Evolutionary conservation across 2,113 vertebrate species (phyloP), one percentile per base, ranked within the genome.

Genomic region (Gulo gulo): DNA sequence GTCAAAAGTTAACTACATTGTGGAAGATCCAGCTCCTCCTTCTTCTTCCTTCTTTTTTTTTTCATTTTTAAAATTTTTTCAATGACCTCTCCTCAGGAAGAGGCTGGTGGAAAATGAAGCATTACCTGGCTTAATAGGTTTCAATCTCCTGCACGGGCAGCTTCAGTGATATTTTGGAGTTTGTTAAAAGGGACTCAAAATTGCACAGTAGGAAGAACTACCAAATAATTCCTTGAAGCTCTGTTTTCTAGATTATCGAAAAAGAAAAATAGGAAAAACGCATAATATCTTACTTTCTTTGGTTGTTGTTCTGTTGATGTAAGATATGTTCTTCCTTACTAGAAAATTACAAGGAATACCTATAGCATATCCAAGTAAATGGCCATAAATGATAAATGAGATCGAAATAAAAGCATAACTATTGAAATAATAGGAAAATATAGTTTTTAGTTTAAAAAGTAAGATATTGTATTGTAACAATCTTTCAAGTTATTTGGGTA

Each of bases 21-120:
- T 24, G n/a, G 24, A 91, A 96, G 96, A 7, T 67, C 2, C 9
- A 85, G 21, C 24, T 82, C 42, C 14, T 91, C 6, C 4, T 45
- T 50, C 14, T 91, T 8, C 4, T 36, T 69, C 42, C 55, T 36
- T 61, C 9, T 20, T 63, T 67, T n/a, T 7, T 85, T 55, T 1
- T 8, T 2, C 11, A 52, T 52, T 55, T 52, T 18, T 6, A 16
- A 52, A 55, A 18, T 18, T 55, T 55, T 18, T 55, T 55, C 47
- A 74, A 93, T 98, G 63, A 96, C 90, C 59, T 98, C 71, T 97
- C 18, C 20, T 96, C 34, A 92, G 88, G 29, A 42, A 96, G 57
- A 97, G 3, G 29, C 45, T 71, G 85, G 36, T 96, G 91, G 91
- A 98, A 98, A 98, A 98, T 42, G 9, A 98, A 97, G 50, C 13